Percentiles rank a stretch among this genome's conserved stretches.
Conservation (phyloP, 2,888 invertebrate genomes). For the Platypus cylindrus region DNA sequence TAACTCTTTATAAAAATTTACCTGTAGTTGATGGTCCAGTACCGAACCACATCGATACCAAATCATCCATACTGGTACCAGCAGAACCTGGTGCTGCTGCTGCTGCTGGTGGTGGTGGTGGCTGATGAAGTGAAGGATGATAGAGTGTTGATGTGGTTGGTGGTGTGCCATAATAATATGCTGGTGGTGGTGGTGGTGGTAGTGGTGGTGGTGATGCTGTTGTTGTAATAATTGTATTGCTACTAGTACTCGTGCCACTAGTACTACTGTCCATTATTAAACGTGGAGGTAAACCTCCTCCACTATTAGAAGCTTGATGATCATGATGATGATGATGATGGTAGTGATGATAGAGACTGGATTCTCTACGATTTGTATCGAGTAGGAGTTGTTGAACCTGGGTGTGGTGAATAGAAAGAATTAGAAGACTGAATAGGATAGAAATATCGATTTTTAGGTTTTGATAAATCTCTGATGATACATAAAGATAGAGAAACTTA, state of each 20-base stretch:
- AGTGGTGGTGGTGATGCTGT: constrained; percentile 8
- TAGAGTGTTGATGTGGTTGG: too few relatives aligned
- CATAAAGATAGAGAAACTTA: background rate
- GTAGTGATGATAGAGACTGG: constrained; percentile 18
- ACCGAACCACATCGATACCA: constrained; percentile 63
- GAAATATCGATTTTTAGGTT: background rate
- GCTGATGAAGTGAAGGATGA: constrained; percentile 17
- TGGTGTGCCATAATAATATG: constrained; percentile 21
- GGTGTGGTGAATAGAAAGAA: background rate
- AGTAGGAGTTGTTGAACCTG: constrained; percentile 19
- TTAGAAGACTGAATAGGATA: background rate
- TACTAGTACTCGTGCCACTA: too few relatives aligned
- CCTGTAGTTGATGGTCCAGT: constrained; percentile 37
- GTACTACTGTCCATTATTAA: constrained; percentile 13
- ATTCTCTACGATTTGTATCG: constrained; percentile 26
- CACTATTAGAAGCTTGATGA: background rate
- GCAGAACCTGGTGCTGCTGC: constrained; percentile 18
- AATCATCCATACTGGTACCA: constrained; percentile 54
- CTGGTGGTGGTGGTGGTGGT: too few relatives aligned
- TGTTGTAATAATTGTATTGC: too few relatives aligned
- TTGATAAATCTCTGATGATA: background rate
- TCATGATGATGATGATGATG: background rate
- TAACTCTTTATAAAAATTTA: constrained; percentile 21
- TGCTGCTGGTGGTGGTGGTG: constrained; percentile 15
- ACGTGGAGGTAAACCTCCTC: constrained; percentile 5